Conservation (phyloP, 2,797 vertebrate species). For the Myotis planiceps region DNA sequence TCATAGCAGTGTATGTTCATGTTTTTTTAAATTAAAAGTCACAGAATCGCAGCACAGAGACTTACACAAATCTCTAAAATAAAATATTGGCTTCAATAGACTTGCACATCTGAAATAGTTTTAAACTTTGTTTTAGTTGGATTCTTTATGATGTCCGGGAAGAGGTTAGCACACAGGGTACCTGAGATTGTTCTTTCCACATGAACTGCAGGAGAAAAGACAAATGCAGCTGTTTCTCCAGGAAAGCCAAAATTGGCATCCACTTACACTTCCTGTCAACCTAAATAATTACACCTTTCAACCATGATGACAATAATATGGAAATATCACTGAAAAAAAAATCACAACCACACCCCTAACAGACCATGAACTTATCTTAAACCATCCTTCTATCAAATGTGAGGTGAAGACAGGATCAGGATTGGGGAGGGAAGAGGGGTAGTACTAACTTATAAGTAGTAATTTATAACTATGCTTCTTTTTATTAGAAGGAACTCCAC, state of each 20-base stretch:
- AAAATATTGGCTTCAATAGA: slow-evolving; percentile 69
- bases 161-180: slow-evolving; percentile 64
- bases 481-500: slow-evolving; percentile 42
- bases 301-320: slow-evolving; percentile 45
- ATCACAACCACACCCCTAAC: neutral
- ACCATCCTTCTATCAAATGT: slow-evolving; percentile 46
- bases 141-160: slow-evolving; percentile 57
- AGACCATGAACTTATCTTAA: slow-evolving; percentile 47
- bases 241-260: slow-evolving; percentile 47
- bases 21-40: slow-evolving; percentile 57
- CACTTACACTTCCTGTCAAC: slow-evolving; percentile 38
- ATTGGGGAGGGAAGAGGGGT: neutral
- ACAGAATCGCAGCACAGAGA: slow-evolving; percentile 61
- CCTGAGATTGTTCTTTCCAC: slow-evolving; percentile 70
- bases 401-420: neutral
- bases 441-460: neutral
- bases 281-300: slow-evolving; percentile 56
- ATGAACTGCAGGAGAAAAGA: slow-evolving; percentile 65
- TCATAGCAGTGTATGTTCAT: slow-evolving; percentile 49
- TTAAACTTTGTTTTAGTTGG: slow-evolving; percentile 77
- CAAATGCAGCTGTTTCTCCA: slow-evolving; percentile 51
- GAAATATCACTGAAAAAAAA: slow-evolving; percentile 50
- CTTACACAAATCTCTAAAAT: slow-evolving; percentile 65
- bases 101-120: slow-evolving; percentile 74
- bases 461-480: slow-evolving; percentile 3